phyloP scores from a whole-genome alignment of 2,888 invertebrate species.

The Ephialtes manifestator region DNA sequence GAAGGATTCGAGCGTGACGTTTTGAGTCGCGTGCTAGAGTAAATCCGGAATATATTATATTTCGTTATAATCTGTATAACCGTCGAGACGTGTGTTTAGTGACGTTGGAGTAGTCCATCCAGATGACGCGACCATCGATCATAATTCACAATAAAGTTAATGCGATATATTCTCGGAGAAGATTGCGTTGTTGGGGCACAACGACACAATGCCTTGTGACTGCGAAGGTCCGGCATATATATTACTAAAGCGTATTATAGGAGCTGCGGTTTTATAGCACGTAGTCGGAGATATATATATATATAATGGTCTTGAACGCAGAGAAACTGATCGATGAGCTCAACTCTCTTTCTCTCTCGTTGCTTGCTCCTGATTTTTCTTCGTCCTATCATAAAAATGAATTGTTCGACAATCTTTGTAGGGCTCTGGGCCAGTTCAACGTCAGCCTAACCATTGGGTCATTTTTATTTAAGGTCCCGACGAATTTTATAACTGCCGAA shows the following conservation, averaged over 20 bases:
- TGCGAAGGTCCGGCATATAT: background rate
- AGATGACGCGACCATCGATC: conserved; percentile 78
- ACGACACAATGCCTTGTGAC: conserved; percentile 28
- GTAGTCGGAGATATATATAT: background rate
- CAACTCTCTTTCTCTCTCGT: conserved; percentile 42
- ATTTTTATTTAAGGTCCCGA: too few relatives aligned
- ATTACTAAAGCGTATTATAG: background rate
- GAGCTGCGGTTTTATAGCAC: background rate
- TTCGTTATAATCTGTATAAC: conserved; percentile 77
- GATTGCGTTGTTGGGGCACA: conserved; percentile 20
- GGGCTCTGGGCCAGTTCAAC: conserved; percentile 4
- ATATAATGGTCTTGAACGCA: background rate
- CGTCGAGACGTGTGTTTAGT: conserved; percentile 56
- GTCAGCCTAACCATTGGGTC: background rate
- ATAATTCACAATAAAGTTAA: conserved; percentile 82
- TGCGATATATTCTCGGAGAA: conserved; percentile 56
- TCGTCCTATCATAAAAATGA: conserved; percentile 29
- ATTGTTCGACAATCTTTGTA: conserved; percentile 40
- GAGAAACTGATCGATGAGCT: conserved; percentile 43
- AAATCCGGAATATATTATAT: conserved; percentile 61
- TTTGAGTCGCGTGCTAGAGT: conserved; percentile 11
- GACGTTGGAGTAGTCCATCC: conserved; percentile 42
- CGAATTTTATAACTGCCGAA: too few relatives aligned
- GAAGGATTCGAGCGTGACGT: conserved; percentile 3
- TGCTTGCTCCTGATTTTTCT: background rate